phyloP scores from a whole-genome alignment of 2,888 invertebrate species.

The Amblyjoppa fuscipennis region DNA sequence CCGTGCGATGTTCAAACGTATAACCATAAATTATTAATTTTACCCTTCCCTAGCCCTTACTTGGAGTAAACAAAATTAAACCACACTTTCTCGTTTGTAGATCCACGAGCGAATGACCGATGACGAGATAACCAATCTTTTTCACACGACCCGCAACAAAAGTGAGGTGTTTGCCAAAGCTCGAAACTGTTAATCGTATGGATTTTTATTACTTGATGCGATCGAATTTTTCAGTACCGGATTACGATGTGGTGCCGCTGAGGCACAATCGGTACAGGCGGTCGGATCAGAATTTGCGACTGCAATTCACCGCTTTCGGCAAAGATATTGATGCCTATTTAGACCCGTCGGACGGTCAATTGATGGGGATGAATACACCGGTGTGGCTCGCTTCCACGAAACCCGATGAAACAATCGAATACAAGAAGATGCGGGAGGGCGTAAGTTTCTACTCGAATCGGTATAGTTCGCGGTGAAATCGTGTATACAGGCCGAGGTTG shows the following conservation, averaged over 20 bases:
- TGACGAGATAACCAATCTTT: background rate
- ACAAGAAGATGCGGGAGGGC: background rate
- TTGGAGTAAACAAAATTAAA: background rate
- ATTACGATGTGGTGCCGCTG: background rate
- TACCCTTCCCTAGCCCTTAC: no score
- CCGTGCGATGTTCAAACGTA: background rate
- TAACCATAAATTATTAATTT: background rate
- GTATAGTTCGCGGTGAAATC: background rate
- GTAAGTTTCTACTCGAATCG: background rate
- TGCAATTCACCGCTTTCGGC: constrained; percentile 5
- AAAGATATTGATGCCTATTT: background rate
- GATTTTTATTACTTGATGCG: background rate
- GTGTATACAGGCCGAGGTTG: background rate
- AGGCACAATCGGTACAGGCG: background rate
- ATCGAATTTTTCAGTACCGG: constrained; percentile 15
- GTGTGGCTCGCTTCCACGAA: background rate
- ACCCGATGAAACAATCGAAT: background rate
- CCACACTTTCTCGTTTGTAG: background rate
- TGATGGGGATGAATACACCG: background rate
- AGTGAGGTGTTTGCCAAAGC: background rate
- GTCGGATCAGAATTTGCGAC: background rate
- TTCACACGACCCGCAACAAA: background rate
- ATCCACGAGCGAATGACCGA: background rate
- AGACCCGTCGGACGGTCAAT: background rate
- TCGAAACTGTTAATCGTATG: background rate